A percentile compares a stretch with the other conserved stretches of the same genome.
phyloP scores from a whole-genome alignment of 2,797 vertebrate genomes.

The Eleutherodactylus coqui region DNA sequence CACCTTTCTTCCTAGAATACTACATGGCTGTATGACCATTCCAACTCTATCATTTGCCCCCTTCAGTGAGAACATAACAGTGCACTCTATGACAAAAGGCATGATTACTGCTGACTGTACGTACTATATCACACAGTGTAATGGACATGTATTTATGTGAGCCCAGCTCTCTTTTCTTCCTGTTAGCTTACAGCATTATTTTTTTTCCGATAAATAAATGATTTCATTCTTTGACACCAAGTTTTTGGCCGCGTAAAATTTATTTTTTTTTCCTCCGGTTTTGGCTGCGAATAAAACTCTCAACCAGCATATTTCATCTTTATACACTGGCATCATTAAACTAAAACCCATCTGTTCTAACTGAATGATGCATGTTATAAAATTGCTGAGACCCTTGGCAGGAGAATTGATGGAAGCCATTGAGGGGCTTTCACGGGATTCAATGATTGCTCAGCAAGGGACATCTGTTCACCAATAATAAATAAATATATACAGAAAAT shows the following conservation, averaged over 20 bases:
- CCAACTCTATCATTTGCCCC: too few species aligned
- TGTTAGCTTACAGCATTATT: constrained; percentile 43
- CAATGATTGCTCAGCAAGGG: constrained; percentile 40
- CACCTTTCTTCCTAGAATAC: too few species aligned
- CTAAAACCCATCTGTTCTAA: constrained; percentile 56
- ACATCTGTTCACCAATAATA: constrained; percentile 52
- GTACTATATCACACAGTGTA: neutral
- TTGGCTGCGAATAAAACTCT: constrained; percentile 45
- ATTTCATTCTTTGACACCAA: constrained; percentile 51
- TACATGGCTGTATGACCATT: too few species aligned
- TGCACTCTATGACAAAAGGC: too few species aligned
- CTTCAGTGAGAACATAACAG: too few species aligned
- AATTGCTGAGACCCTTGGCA: constrained; percentile 59
- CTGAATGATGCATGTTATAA: constrained; percentile 55
- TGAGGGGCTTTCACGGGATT: constrained; percentile 50
- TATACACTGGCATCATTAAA: constrained; percentile 53
- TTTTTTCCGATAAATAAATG: constrained; percentile 48
- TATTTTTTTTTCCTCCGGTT: constrained; percentile 22
- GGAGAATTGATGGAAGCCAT: constrained; percentile 42
- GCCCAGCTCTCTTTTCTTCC: constrained; percentile 17
- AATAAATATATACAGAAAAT: constrained; percentile 37
- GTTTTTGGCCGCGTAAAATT: constrained; percentile 37
- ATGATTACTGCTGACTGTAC: constrained; percentile 13
- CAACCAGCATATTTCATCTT: constrained; percentile 55
- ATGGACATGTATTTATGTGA: constrained; percentile 25